A percentile compares a stretch with the other conserved stretches of the same genome.
phyloP scores from a whole-genome alignment of 2,888 invertebrate genomes.

The Pollenia angustigena region DNA sequence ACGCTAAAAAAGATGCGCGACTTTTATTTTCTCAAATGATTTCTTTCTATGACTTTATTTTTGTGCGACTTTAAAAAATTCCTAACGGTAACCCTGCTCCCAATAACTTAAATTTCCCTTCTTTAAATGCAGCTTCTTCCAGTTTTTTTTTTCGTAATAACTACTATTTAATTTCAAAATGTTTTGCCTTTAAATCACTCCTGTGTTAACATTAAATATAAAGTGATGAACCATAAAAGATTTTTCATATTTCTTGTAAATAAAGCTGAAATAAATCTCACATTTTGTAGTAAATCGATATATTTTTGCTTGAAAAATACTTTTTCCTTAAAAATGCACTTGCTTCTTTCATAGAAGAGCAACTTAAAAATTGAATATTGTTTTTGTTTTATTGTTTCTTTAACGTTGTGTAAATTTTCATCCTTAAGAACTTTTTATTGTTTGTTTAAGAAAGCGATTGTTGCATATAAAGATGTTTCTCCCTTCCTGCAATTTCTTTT shows the following conservation, averaged over 20 bases:
- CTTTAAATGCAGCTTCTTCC: too few relatives aligned
- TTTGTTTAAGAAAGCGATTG: conserved; percentile 43
- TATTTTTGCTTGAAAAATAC: conserved; percentile 5
- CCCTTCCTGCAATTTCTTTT: not conserved
- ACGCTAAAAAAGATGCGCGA: too few relatives aligned
- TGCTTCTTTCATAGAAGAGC: conserved; percentile 9
- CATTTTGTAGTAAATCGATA: conserved; percentile 10
- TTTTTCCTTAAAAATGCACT: not conserved
- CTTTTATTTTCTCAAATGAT: too few relatives aligned
- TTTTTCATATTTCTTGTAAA: conserved; percentile 31
- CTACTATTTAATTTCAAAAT: conserved; percentile 3
- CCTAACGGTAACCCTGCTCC: too few relatives aligned
- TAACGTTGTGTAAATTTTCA: conserved; percentile 11
- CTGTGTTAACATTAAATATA: not conserved
- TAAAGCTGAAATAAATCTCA: conserved; percentile 41
- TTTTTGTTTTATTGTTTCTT: conserved; percentile 26
- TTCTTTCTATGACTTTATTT: too few relatives aligned
- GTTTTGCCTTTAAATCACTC: conserved; percentile 1
- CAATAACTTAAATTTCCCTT: too few relatives aligned
- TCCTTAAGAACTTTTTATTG: conserved; percentile 2
- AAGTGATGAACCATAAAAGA: conserved; percentile 30
- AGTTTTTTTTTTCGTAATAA: not conserved
- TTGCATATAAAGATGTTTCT: conserved; percentile 49
- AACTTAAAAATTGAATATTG: conserved; percentile 33
- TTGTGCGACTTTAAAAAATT: too few relatives aligned